Conservation (phyloP, 2,888 invertebrate species). For the Cheilosia vulpina region DNA sequence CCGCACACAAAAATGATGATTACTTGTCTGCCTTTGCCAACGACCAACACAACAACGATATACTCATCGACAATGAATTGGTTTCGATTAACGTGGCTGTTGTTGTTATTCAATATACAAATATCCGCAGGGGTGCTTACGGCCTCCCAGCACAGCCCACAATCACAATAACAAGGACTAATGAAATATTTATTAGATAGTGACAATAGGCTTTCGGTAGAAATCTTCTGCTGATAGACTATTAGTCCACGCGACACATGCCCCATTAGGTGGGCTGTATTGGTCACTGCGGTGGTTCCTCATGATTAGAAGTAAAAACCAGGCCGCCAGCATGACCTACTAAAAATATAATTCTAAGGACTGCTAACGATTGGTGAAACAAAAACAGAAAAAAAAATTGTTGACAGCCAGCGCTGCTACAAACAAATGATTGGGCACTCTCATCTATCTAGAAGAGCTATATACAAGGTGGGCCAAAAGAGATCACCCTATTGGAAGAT, state of each 20-base stretch:
- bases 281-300: not conserved
- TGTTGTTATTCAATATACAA: slow-evolving; percentile 36
- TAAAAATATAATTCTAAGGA: slow-evolving; percentile 14
- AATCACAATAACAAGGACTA: slow-evolving; percentile 57
- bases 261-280: slow-evolving; percentile 9
- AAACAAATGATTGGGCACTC: not conserved
- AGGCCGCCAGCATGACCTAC: slow-evolving; percentile 38
- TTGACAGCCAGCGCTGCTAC: not conserved
- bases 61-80: slow-evolving; percentile 71
- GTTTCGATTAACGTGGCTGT: slow-evolving; percentile 49
- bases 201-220: slow-evolving; percentile 65
- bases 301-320: not conserved
- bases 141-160: slow-evolving; percentile 35
- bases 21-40: slow-evolving; percentile 39
- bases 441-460: too few species aligned
- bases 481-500: too few species aligned
- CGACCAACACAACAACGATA: slow-evolving; percentile 9
- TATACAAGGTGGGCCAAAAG: too few species aligned
- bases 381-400: not conserved
- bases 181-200: slow-evolving; percentile 70
- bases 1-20: slow-evolving; percentile 54
- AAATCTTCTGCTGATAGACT: slow-evolving; percentile 54
- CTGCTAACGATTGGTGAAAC: not conserved
- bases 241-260: slow-evolving; percentile 34
- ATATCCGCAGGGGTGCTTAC: slow-evolving; percentile 37